A percentile compares a stretch with the other conserved stretches of the same genome.
These are phyloP conservation scores for Trichogramma dendrolimi DNA, from an alignment of 2,888 invertebrate species.

Conservation along the genomic window DNA sequence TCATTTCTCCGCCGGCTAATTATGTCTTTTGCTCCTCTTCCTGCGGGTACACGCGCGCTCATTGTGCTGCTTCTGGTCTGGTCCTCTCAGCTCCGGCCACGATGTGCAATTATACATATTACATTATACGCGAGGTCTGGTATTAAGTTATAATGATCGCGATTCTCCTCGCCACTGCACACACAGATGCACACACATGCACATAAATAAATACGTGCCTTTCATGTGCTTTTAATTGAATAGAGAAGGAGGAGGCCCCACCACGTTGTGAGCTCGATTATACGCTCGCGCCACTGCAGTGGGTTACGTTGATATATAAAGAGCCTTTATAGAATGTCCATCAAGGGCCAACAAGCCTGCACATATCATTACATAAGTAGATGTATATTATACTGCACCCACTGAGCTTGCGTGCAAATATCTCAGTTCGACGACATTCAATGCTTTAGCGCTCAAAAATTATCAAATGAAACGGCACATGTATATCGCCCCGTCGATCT, in stretches of 20 bases:
- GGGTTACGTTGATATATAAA: no score
- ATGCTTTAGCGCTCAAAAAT: no score
- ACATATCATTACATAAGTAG: no score
- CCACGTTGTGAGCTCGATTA: no score
- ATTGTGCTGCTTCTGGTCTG: background rate
- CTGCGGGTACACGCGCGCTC: background rate
- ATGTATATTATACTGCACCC: no score
- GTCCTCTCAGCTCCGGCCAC: background rate
- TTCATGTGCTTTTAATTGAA: constrained; percentile 21
- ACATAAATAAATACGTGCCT: constrained; percentile 13
- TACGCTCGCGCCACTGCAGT: no score
- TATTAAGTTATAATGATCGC: constrained; percentile 18
- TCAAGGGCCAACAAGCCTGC: no score
- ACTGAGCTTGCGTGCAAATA: no score
- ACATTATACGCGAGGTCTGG: background rate
- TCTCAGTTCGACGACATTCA: no score
- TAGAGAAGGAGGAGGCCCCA: background rate
- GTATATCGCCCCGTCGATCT: no score
- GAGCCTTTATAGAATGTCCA: no score
- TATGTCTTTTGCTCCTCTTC: constrained; percentile 9
- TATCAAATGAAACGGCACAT: no score
- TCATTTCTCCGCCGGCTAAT: constrained; percentile 8
- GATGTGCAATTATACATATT: background rate
- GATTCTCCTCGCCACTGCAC: constrained; percentile 6
- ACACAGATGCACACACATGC: background rate